Base-by-base conservation (phyloP, 1,140 invertebrate species). In the Pogonomyrmex barbatus region DNA sequence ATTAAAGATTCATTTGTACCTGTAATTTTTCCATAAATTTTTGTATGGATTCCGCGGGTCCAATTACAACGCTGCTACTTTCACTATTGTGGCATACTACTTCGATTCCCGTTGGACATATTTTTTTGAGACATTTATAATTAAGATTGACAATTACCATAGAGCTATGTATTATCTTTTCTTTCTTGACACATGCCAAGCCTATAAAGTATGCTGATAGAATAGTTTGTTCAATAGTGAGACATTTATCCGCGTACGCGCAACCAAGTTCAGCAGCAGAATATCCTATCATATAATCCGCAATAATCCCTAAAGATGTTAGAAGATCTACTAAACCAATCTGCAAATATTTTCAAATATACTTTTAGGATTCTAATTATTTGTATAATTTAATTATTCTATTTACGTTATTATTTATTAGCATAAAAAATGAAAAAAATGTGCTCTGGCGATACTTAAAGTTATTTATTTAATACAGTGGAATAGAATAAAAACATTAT, bases 231-330 rank as follows among this genome's bases (percentile, higher is more conserved):
- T 24, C 24, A 24, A 24, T 24, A 24, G 24, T 24, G 24, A 24
- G 24, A 24, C 24, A 24, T 24, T 24, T 24, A 24, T 24, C 24
- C 24, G 24, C 24, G 24, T 24, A 24, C 24, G 24, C 24, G 24
- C 24, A 98, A 1, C 96, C 97, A 33, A 98, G 91, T 93, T 98
- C 97, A n/a, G 97, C 97, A 0, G 97, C 96, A 14, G 97, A 98
- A 94, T 98, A 97, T 12, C 97, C 98, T 76, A 98, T 96, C 81
- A 98, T 96, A 45, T 97, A 96, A 93, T 98, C 97, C 2, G 97
- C 96, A 47, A 94, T 91, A 10, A 98, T 95, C 14, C 96, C 96
- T 50, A 98, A 73, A 5, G 93, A 92, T 10, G 91, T 94, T 2
- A 98, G 93, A 12, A 97, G 86, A 93, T 98, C 97, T 3, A 97